Conservation (phyloP, 1,140 invertebrate genomes). For the Drosophila micromelanica region DNA sequence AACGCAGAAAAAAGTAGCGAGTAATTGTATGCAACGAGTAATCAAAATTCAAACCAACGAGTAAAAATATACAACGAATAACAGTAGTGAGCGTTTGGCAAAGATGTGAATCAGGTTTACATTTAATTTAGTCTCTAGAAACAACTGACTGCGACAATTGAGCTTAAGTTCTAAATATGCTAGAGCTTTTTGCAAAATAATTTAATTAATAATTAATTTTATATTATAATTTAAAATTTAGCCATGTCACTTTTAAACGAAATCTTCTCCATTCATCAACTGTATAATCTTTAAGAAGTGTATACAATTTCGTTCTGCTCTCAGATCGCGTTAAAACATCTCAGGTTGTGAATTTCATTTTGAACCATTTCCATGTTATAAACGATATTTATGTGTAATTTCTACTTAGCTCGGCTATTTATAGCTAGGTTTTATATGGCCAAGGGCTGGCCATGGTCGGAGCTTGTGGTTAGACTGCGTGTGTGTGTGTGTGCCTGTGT, state of each 20-base stretch:
- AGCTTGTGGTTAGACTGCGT: background rate
- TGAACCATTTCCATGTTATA: background rate
- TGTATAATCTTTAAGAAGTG: too few relatives aligned
- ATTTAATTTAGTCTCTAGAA: too few relatives aligned
- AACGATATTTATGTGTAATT: slow-evolving; percentile 2
- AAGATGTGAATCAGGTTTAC: background rate
- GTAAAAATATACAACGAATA: background rate
- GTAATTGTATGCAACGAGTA: background rate
- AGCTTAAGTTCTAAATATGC: too few relatives aligned
- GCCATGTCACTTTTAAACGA: too few relatives aligned
- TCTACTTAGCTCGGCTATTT: slow-evolving; percentile 9
- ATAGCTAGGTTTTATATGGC: slow-evolving; percentile 7
- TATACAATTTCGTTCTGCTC: too few relatives aligned
- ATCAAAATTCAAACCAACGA: background rate
- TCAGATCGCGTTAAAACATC: background rate
- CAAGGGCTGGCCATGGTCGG: background rate
- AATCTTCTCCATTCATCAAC: too few relatives aligned
- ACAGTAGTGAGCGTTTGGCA: background rate
- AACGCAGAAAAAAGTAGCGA: background rate
- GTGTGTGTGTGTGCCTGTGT: background rate
- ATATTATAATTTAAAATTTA: too few relatives aligned
- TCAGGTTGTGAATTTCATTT: background rate
- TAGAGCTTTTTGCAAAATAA: too few relatives aligned
- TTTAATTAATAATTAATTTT: too few relatives aligned
- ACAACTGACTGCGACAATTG: too few relatives aligned